These are phyloP conservation scores for Melanchra persicariae DNA, from an alignment of 2,888 invertebrate genomes.

Conservation along the genomic window DNA sequence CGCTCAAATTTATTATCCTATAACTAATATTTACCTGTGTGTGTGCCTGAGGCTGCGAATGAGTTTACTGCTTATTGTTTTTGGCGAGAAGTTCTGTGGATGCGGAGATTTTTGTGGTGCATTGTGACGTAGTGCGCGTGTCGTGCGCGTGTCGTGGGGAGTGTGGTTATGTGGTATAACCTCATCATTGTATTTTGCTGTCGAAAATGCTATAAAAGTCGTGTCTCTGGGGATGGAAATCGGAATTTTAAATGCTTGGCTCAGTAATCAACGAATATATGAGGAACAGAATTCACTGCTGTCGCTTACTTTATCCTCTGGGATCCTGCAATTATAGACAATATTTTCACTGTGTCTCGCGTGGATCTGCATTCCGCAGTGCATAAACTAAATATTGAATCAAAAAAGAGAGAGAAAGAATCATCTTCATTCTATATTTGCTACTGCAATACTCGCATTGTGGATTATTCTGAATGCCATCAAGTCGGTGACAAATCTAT, in stretches of 20 bases:
- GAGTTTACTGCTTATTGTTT: slow-evolving; percentile 60
- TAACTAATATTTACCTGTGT: slow-evolving; percentile 77
- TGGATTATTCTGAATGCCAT: neutral
- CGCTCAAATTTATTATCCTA: slow-evolving; percentile 72
- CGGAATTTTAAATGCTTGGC: slow-evolving; percentile 18
- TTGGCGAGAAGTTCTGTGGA: slow-evolving; percentile 39
- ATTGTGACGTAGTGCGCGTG: slow-evolving; percentile 51
- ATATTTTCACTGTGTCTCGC: neutral
- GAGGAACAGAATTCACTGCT: neutral
- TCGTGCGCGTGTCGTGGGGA: neutral
- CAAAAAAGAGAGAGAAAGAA: too few relatives aligned
- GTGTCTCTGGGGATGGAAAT: slow-evolving; percentile 5
- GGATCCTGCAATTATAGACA: neutral
- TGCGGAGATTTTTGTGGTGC: slow-evolving; percentile 50
- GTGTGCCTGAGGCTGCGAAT: slow-evolving; percentile 39
- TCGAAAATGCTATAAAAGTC: slow-evolving; percentile 6
- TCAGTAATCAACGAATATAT: slow-evolving; percentile 18
- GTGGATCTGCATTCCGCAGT: neutral
- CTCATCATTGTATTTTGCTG: slow-evolving; percentile 12
- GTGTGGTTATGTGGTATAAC: slow-evolving; percentile 16
- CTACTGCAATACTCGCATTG: too few relatives aligned
- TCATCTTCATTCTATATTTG: neutral
- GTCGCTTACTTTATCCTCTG: neutral
- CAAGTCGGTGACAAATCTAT: neutral
- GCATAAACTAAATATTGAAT: neutral